These are phyloP conservation scores for Puffinus mauretanicus DNA, from an alignment of 2,113 vertebrate species.

Conservation along the genomic window DNA sequence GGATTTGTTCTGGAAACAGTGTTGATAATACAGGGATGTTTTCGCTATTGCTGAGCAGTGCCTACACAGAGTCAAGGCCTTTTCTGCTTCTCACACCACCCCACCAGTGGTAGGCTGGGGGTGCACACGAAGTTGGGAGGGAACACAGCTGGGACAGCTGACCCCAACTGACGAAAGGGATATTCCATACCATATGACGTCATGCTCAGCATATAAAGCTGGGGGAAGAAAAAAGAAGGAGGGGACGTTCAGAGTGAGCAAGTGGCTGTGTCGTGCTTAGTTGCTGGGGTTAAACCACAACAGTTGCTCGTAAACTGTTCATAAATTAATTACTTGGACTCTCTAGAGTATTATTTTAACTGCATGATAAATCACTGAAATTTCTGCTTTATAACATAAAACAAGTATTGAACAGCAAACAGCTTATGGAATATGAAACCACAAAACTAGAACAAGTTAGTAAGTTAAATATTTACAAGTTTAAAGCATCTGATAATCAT, in stretches of 20 bases:
- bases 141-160: background rate
- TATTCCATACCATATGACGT: rapidly evolving
- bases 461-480: slow-evolving; percentile 20
- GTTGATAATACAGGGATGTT: background rate
- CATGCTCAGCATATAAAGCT: background rate
- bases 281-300: too few relatives aligned
- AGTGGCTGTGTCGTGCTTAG: too few relatives aligned
- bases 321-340: background rate
- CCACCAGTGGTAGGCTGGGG: rapidly evolving
- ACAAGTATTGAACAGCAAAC: background rate
- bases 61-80: background rate
- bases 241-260: too few relatives aligned
- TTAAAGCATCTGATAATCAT: background rate
- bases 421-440: background rate
- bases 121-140: background rate
- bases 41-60: background rate
- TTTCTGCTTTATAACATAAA: background rate
- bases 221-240: background rate
- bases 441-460: background rate
- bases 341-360: background rate
- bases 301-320: background rate
- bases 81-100: background rate
- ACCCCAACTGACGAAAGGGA: background rate
- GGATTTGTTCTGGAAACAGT: background rate
- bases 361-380: background rate